Percentiles rank a stretch among this genome's conserved stretches.
Evolutionary conservation across 2,888 invertebrate species (phyloP).

Genomic region (Drosophila differens): DNA sequence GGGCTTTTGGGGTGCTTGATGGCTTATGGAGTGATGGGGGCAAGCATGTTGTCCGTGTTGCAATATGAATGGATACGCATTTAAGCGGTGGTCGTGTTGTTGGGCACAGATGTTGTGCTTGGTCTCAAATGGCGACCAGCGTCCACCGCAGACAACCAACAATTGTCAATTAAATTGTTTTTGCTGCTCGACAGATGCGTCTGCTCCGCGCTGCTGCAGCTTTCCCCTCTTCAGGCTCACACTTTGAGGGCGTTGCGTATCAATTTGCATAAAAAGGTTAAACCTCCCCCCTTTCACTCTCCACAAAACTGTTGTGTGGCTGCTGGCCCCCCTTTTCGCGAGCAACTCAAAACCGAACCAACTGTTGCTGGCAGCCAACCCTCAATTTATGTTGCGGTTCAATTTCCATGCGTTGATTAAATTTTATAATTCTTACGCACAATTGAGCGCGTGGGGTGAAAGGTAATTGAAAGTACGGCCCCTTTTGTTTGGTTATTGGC

Average conservation of each 20-base stretch:
- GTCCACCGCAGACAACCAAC: conserved; percentile 31
- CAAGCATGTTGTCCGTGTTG: conserved; percentile 18
- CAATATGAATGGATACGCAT: conserved; percentile 36
- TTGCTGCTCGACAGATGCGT: conserved; percentile 26
- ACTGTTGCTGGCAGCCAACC: conserved; percentile 49
- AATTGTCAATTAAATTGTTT: conserved; percentile 53
- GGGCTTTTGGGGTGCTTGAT: conserved; percentile 4
- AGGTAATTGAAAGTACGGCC: conserved; percentile 23
- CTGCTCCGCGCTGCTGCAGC: conserved; percentile 5
- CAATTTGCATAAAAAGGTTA: conserved; percentile 56
- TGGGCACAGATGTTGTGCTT: conserved; percentile 28
- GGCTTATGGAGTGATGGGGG: neutral
- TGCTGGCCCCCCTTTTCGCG: neutral
- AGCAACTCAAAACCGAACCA: conserved; percentile 19
- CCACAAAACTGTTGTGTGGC: neutral
- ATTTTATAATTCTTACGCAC: conserved; percentile 72
- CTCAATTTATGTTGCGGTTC: conserved; percentile 20
- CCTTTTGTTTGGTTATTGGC: conserved; percentile 1
- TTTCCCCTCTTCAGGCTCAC: neutral
- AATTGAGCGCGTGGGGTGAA: conserved; percentile 37
- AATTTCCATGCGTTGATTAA: conserved; percentile 63
- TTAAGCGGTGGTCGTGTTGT: conserved; percentile 42
- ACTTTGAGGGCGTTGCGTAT: conserved; percentile 39
- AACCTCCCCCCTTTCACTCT: neutral
- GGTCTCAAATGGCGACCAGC: conserved; percentile 22